Conservation (phyloP, 1,140 invertebrate genomes). For the Drosophila sproati region DNA sequence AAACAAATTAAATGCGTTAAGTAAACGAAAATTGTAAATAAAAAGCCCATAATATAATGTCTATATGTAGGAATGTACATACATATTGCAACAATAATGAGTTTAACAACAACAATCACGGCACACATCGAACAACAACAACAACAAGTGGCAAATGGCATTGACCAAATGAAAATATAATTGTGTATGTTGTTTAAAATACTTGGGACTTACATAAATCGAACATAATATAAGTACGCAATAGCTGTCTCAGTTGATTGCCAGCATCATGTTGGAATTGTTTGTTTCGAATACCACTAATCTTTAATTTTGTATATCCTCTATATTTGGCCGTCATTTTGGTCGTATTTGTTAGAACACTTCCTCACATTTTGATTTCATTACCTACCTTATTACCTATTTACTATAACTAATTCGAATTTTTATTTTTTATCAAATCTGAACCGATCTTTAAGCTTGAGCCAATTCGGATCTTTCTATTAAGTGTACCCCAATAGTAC, state of each 20-base stretch:
- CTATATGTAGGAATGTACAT: too few species aligned
- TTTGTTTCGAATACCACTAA: not conserved
- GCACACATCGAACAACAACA: slow-evolving; percentile 17
- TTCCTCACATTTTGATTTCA: too few species aligned
- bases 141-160: slow-evolving; percentile 34
- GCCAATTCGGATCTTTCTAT: too few species aligned
- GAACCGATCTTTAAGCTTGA: too few species aligned
- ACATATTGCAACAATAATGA: slow-evolving; percentile 37
- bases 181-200: slow-evolving; percentile 20
- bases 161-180: slow-evolving; percentile 26
- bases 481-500: too few species aligned
- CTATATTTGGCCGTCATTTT: too few species aligned
- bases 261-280: not conserved
- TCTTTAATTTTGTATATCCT: too few species aligned
- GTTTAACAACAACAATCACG: slow-evolving; percentile 28
- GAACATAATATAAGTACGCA: slow-evolving; percentile 35
- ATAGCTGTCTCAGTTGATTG: not conserved
- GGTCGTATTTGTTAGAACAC: too few species aligned
- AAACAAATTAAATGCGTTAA: slow-evolving; percentile 47
- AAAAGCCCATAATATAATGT: slow-evolving; percentile 41
- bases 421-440: too few species aligned
- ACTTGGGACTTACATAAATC: slow-evolving; percentile 24
- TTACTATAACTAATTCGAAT: too few species aligned
- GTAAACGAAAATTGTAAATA: slow-evolving; percentile 52
- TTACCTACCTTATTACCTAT: too few species aligned